Percentiles rank a stretch among this genome's conserved stretches.
These are phyloP conservation scores for Drosophila auraria DNA, from an alignment of 1,140 invertebrate genomes.

Conservation along the genomic window DNA sequence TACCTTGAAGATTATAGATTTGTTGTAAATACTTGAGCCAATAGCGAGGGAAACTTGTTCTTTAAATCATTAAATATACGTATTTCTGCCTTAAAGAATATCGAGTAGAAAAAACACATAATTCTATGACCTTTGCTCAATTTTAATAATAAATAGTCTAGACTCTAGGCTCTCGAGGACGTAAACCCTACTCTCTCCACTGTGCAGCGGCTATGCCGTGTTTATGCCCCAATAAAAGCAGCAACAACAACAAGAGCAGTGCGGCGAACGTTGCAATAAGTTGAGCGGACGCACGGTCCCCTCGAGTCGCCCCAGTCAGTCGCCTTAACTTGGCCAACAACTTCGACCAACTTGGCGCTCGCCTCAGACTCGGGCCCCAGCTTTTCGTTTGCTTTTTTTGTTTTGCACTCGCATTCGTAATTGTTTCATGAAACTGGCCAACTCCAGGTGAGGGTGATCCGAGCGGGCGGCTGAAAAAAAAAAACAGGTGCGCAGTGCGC, in stretches of 20 bases:
- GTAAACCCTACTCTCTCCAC: slow-evolving; percentile 14
- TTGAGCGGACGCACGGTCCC: slow-evolving; percentile 33
- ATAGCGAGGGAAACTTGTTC: neutral
- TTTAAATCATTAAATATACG: neutral
- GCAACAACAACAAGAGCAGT: slow-evolving; percentile 18
- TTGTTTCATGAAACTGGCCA: slow-evolving; percentile 79
- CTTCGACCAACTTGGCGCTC: slow-evolving; percentile 57
- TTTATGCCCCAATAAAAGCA: slow-evolving; percentile 48
- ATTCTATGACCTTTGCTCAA: neutral
- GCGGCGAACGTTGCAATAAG: slow-evolving; percentile 48
- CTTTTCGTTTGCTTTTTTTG: slow-evolving; percentile 36
- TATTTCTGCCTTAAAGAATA: neutral
- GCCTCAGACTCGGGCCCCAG: slow-evolving; percentile 26
- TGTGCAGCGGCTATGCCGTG: slow-evolving; percentile 44
- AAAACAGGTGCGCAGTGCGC: slow-evolving; percentile 72
- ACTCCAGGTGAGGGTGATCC: slow-evolving; percentile 23
- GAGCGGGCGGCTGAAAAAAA: slow-evolving; percentile 10
- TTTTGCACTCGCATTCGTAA: slow-evolving; percentile 65
- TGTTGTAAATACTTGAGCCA: neutral
- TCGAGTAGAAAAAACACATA: too few relatives aligned
- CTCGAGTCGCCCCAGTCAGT: slow-evolving; percentile 13
- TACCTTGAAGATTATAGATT: slow-evolving; percentile 30
- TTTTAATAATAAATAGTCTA: too few relatives aligned
- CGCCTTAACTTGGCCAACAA: slow-evolving; percentile 44
- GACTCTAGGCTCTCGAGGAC: too few relatives aligned